Evolutionary conservation across 2,888 invertebrate species (phyloP).

Genomic region (Odontomyia ornata): DNA sequence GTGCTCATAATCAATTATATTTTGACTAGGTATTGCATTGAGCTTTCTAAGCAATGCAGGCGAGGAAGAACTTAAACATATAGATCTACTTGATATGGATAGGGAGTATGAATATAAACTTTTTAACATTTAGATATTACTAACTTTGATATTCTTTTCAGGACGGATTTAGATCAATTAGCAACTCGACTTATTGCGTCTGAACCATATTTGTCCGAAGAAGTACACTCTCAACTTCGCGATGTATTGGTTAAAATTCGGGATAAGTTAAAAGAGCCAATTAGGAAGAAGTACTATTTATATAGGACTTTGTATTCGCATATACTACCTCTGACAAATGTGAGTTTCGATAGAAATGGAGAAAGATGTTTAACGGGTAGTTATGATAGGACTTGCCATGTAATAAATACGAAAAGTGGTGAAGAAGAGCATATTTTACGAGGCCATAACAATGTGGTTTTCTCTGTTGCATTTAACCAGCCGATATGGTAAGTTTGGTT

Average conservation of each 20-base stretch:
- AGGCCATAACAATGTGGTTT: constrained; percentile 84
- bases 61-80: constrained; percentile 69
- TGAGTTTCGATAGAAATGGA: constrained; percentile 75
- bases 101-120: constrained; percentile 66
- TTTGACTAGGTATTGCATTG: constrained; percentile 67
- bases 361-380: constrained; percentile 82
- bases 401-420: constrained; percentile 79
- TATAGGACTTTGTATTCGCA: constrained; percentile 74
- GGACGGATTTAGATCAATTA: constrained; percentile 47
- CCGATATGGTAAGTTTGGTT: constrained; percentile 74
- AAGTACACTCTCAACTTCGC: constrained; percentile 68
- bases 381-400: constrained; percentile 84
- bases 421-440: constrained; percentile 73
- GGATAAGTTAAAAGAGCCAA: constrained; percentile 70
- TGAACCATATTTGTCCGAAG: constrained; percentile 69
- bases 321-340: constrained; percentile 76
- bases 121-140: constrained; percentile 16
- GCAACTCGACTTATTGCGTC: constrained; percentile 62
- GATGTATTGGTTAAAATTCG: constrained; percentile 72
- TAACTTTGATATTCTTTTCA: constrained; percentile 45
- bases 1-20: too few species aligned
- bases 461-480: constrained; percentile 80
- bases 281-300: constrained; percentile 72
- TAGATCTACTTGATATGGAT: constrained; percentile 73
- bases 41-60: constrained; percentile 70